Conservation (phyloP, 2,888 invertebrate genomes). For the Drosophila merina region DNA sequence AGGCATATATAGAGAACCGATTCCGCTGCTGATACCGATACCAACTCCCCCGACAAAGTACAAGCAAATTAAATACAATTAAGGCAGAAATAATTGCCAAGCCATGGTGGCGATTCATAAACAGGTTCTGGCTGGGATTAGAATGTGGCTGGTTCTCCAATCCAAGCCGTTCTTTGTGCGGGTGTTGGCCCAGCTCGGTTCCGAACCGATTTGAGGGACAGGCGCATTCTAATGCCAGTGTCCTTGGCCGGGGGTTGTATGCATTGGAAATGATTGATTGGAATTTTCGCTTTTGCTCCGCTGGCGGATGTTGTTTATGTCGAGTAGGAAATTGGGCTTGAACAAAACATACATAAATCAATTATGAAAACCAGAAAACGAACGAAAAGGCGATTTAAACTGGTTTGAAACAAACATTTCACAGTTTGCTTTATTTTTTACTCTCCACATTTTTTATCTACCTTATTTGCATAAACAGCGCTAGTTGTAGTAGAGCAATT, state of each 20-base stretch:
- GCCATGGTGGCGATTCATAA: conserved; percentile 58
- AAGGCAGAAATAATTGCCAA: conserved; percentile 56
- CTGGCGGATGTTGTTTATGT: conserved; percentile 60
- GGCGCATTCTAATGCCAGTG: conserved; percentile 42
- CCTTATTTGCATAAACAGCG: conserved; percentile 41
- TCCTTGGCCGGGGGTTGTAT: conserved; percentile 34
- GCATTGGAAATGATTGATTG: conserved; percentile 41
- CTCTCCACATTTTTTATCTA: neutral
- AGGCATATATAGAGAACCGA: conserved; percentile 5
- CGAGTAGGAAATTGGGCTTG: conserved; percentile 36
- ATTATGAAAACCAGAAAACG: conserved; percentile 41
- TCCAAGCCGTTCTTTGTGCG: conserved; percentile 27
- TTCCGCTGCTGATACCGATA: conserved; percentile 1
- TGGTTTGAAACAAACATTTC: conserved; percentile 38
- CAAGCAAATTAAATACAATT: conserved; percentile 54
- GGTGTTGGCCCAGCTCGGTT: conserved; percentile 36
- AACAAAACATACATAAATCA: conserved; percentile 43
- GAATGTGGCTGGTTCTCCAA: conserved; percentile 56
- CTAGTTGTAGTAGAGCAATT: conserved; percentile 38
- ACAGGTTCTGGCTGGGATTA: conserved; percentile 59
- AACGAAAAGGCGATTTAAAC: conserved; percentile 35
- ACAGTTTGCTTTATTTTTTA: conserved; percentile 29
- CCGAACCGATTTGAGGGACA: conserved; percentile 10
- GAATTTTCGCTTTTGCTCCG: conserved; percentile 35
- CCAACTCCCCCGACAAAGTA: conserved; percentile 13